Evolutionary conservation across 2,888 invertebrate species (phyloP).

Genomic region (Willowsia nigromaculata): DNA sequence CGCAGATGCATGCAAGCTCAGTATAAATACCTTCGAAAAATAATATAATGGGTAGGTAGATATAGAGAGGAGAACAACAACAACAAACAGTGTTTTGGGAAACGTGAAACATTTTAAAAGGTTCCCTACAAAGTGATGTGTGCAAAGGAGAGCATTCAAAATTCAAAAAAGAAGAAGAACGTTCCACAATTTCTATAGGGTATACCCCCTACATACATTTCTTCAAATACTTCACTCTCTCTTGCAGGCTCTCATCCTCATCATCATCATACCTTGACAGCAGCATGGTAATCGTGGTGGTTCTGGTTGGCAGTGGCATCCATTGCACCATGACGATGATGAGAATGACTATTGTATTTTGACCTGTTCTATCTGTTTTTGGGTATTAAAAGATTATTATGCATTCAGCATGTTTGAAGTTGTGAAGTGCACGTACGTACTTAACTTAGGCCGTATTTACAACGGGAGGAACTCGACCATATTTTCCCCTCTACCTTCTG

Average conservation of each 20-base stretch:
- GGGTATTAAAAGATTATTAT: conserved; percentile 26
- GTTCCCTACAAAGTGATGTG: conserved; percentile 9
- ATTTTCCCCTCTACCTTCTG: background rate
- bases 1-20: conserved; percentile 16
- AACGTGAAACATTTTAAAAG: conserved; percentile 28
- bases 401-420: background rate
- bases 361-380: conserved; percentile 12
- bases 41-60: background rate
- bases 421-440: conserved; percentile 6
- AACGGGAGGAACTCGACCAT: background rate
- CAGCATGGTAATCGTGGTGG: background rate
- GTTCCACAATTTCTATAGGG: background rate
- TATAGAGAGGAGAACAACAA: conserved; percentile 7
- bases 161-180: conserved; percentile 8
- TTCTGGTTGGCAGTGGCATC: background rate
- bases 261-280: background rate
- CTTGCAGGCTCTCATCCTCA: background rate
- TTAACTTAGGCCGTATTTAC: background rate
- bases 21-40: background rate
- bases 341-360: conserved; percentile 7
- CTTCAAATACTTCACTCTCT: conserved; percentile 15
- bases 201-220: conserved; percentile 16
- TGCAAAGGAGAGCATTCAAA: background rate
- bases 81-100: conserved; percentile 1
- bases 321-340: background rate